Evolutionary conservation across 2,888 invertebrate species (phyloP).

Genomic region (Chouioia cunea): DNA sequence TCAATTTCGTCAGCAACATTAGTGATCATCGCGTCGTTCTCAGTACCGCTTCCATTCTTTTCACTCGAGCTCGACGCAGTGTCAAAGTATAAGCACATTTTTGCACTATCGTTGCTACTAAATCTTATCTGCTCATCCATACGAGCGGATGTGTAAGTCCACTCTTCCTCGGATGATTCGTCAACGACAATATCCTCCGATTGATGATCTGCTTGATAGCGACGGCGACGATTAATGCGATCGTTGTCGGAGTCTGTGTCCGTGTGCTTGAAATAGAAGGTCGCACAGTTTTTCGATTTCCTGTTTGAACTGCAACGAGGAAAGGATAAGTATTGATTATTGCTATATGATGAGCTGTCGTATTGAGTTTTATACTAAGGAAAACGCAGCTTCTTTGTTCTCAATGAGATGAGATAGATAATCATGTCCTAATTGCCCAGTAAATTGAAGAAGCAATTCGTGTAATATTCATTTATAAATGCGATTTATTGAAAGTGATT

Average conservation of each 20-base stretch:
- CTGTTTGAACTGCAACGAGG: constrained; percentile 76
- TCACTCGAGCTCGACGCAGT: constrained; percentile 48
- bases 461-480: constrained; percentile 24
- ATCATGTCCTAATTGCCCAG: constrained; percentile 1
- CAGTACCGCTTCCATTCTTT: constrained; percentile 3
- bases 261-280: constrained; percentile 87
- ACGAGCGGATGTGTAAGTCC: constrained; percentile 72
- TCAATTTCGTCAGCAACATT: constrained; percentile 50
- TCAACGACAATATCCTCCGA: constrained; percentile 51
- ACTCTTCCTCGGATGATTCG: constrained; percentile 78
- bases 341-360: no score
- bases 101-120: constrained; percentile 19
- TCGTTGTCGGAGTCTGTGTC: constrained; percentile 83
- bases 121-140: constrained; percentile 26
- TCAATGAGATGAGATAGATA: background rate
- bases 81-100: constrained; percentile 59
- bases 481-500: background rate
- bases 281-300: constrained; percentile 85
- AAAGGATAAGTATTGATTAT: constrained; percentile 12
- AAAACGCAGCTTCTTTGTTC: background rate
- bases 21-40: constrained; percentile 39
- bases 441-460: constrained; percentile 1
- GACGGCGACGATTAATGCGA: background rate
- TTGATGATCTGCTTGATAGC: constrained; percentile 14
- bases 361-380: background rate